Conservation (phyloP, 2,888 invertebrate genomes). For the Rhamnusium bicolor region DNA sequence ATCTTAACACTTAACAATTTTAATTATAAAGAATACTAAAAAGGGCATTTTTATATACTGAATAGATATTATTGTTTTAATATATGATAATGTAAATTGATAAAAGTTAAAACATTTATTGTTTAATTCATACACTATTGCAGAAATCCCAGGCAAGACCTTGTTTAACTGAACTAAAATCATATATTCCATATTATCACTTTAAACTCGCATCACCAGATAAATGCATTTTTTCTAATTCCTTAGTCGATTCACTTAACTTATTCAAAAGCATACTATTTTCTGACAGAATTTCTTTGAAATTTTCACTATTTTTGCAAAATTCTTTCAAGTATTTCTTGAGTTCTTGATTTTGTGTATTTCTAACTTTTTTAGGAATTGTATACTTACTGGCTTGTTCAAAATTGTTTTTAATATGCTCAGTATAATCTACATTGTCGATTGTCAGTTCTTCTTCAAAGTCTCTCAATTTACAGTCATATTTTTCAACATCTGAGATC, state of each 20-base stretch:
- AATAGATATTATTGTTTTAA: too few species aligned
- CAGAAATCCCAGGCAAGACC: neutral
- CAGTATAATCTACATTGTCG: conserved; percentile 64
- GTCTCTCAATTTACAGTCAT: conserved; percentile 64
- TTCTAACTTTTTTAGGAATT: conserved; percentile 57
- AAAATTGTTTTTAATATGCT: conserved; percentile 60
- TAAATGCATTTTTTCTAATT: conserved; percentile 28
- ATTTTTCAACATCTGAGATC: conserved; percentile 79
- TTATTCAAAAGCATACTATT: conserved; percentile 68
- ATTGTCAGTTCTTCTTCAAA: conserved; percentile 59
- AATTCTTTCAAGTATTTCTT: conserved; percentile 60
- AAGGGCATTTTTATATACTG: too few species aligned
- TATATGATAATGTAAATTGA: too few species aligned
- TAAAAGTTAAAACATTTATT: neutral
- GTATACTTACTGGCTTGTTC: conserved; percentile 54
- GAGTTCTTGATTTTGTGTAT: conserved; percentile 62
- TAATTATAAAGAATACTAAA: too few species aligned
- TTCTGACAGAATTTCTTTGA: conserved; percentile 68
- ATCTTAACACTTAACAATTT: too few species aligned
- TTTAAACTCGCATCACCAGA: neutral
- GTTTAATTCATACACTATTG: neutral
- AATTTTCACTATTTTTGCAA: conserved; percentile 65
- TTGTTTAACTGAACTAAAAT: neutral
- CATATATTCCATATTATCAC: neutral
- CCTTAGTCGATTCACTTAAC: conserved; percentile 49